Evolutionary conservation across 2,113 vertebrate species (phyloP).

Genomic region (Illadopsis cleaveri): DNA sequence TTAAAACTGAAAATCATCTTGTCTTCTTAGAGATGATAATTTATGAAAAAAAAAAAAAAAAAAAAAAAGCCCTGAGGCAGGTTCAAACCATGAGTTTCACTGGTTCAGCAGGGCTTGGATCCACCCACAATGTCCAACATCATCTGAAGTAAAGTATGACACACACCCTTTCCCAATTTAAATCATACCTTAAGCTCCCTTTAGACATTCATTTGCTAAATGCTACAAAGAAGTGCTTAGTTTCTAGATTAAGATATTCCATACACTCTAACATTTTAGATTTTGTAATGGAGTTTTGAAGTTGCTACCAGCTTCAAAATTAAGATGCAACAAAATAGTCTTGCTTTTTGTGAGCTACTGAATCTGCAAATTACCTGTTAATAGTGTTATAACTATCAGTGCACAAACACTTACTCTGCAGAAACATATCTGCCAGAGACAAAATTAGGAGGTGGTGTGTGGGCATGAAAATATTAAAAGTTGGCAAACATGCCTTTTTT

Average conservation of each 20-base stretch:
- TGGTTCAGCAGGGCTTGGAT: background rate
- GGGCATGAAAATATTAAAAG: constrained; percentile 52
- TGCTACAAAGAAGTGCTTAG: background rate
- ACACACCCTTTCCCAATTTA: background rate
- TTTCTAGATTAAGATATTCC: background rate
- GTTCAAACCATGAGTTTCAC: background rate
- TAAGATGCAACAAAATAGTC: background rate
- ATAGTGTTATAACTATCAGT: constrained; percentile 30
- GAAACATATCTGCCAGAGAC: constrained; percentile 52
- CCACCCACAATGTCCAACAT: background rate
- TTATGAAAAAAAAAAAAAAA: background rate
- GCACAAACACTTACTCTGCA: constrained; percentile 13
- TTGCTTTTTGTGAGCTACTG: background rate
- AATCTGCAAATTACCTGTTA: constrained; percentile 22
- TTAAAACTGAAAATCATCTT: background rate
- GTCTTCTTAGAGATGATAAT: background rate
- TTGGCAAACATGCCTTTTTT: constrained; percentile 62
- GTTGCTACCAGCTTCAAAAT: background rate
- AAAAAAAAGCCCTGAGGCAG: background rate
- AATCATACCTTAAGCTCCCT: background rate
- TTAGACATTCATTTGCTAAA: background rate
- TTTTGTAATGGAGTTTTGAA: background rate
- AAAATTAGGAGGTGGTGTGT: constrained; percentile 44
- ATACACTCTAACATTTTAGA: background rate
- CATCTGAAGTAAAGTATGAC: background rate